Percentiles rank a stretch among this genome's conserved stretches.
Conservation (phyloP, 2,797 vertebrate species). For the Paratrypauchen microcephalus region DNA sequence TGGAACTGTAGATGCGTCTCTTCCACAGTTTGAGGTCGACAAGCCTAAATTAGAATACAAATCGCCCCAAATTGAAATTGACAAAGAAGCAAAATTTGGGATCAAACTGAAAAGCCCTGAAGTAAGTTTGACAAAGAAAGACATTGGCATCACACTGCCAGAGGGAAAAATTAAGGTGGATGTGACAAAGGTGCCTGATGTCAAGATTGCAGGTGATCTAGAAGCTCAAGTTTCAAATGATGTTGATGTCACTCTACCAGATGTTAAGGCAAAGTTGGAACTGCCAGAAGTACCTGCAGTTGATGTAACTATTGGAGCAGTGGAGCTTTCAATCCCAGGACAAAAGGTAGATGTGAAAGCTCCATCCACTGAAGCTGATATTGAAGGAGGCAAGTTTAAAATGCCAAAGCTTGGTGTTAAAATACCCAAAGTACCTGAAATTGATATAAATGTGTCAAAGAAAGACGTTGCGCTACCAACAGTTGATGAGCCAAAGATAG, state of each 20-base stretch:
- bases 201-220: not conserved
- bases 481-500: not conserved
- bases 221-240: conserved; percentile 18
- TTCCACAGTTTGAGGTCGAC: conserved; percentile 26
- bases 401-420: conserved; percentile 32
- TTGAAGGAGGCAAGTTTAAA: conserved; percentile 38
- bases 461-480: conserved; percentile 27
- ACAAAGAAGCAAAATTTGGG: conserved; percentile 52
- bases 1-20: conserved; percentile 24
- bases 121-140: conserved; percentile 34
- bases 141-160: conserved; percentile 18
- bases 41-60: conserved; percentile 27
- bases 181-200: not conserved
- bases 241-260: conserved; percentile 33
- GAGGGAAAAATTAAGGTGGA: conserved; percentile 21
- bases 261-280: conserved; percentile 24
- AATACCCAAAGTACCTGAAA: conserved; percentile 33
- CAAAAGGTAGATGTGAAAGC: conserved; percentile 15
- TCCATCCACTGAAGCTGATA: conserved; percentile 12
- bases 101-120: conserved; percentile 19
- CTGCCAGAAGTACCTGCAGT: conserved; percentile 29
- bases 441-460: conserved; percentile 16
- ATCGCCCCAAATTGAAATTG: conserved; percentile 20
- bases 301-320: conserved; percentile 21
- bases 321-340: conserved; percentile 21